Evolutionary conservation across 92 coral and sea anemone species (phyloP), one percentile per base, ranked within the genome.

Genomic region (Epizoanthus scotinus): DNA sequence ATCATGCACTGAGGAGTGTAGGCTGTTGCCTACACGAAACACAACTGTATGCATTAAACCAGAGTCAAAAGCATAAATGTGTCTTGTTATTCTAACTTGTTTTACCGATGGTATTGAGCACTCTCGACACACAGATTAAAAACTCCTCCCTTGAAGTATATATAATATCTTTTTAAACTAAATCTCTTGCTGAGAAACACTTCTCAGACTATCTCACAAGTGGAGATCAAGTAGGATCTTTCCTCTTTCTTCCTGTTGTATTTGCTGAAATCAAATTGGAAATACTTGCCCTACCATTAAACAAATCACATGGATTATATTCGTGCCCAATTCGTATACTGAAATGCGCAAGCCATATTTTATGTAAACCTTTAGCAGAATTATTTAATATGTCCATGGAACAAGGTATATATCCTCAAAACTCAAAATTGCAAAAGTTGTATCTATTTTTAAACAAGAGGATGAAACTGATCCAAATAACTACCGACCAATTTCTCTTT

Each of bases 381-480:
- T 60, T 60, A 17, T 59, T 78, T 17, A 62, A 78, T 52, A 62
- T 13, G 5, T 78, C 83, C 17, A 63, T 78, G n/a, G 57, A 1
- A 0, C 63, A 8, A 54, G 67, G 67, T 22, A 28, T 19, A 8
- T 73, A 49, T 21, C 80, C 80, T 29, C 2, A 73, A 78, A 78
- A 63, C 54, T 78, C 22, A 78, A 78, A 60, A 22, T 24, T 29
- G 73, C 83, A 19, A 78, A 78, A 62, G 62, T 78, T n/a, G 28
- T 63, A 55, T 71, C 83, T 6, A 64, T 78, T 20, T 78, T 7
- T 21, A 63, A 78, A 12, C 17, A 6, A 1, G 71, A 62, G 19
- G 72, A 78, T 28, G 61, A 34, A 36, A 78, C 72, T 63, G 83
- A 78, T 19, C 83, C 72, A 60, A 1, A 61, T 61, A 77, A 77